A percentile compares a stretch with the other conserved stretches of the same genome.
Conservation (phyloP, 2,888 invertebrate genomes). For the Auanema sp. region DNA sequence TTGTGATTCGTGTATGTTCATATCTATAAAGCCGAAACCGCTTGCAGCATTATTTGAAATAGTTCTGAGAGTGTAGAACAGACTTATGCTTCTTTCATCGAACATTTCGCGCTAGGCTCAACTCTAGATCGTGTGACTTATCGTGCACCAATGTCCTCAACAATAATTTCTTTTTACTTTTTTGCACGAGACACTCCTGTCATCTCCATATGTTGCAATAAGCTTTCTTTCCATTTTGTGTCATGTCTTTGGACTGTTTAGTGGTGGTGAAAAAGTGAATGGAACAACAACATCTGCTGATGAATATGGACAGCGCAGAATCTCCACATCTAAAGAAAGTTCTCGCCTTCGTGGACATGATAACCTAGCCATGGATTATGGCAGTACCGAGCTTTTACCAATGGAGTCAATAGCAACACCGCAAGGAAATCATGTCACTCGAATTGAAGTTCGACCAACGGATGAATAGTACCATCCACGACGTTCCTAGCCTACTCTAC, state of each 20-base stretch:
- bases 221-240: not conserved
- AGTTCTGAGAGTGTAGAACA: not conserved
- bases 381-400: slow-evolving; percentile 27
- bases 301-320: not conserved
- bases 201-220: not conserved
- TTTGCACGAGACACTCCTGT: not conserved
- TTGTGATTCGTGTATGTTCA: not conserved
- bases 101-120: too few species aligned
- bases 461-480: not conserved
- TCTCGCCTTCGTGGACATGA: slow-evolving; percentile 19
- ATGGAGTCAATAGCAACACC: not conserved
- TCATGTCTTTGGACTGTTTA: not conserved
- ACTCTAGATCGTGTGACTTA: too few species aligned
- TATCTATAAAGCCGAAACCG: not conserved
- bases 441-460: slow-evolving; percentile 17
- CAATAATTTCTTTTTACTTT: too few species aligned
- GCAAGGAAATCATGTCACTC: slow-evolving; percentile 11
- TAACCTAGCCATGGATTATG: slow-evolving; percentile 29
- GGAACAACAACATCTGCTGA: not conserved
- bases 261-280: not conserved
- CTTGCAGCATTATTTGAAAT: not conserved
- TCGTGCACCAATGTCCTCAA: too few species aligned
- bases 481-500: too few species aligned
- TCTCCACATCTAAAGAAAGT: not conserved
- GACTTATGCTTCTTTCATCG: not conserved